phyloP scores from a whole-genome alignment of 2,113 vertebrate genomes.

The Thermophis baileyi region DNA sequence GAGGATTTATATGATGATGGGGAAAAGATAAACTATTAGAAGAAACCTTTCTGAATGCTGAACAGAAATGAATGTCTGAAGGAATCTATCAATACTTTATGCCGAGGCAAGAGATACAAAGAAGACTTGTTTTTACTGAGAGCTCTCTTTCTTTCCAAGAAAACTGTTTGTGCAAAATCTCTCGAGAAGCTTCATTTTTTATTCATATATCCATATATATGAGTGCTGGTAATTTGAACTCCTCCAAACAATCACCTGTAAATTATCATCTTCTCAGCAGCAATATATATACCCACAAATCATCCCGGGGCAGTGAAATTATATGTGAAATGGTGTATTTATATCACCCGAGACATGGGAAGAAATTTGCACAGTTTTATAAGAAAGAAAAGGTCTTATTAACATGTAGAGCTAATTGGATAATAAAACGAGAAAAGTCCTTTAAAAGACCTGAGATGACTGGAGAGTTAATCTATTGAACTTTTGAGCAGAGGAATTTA shows the following conservation, averaged over 20 bases:
- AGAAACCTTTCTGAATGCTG: slow-evolving; percentile 42
- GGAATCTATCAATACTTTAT: slow-evolving; percentile 45
- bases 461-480: slow-evolving; percentile 48
- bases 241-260: slow-evolving; percentile 64
- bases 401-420: slow-evolving; percentile 60
- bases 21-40: slow-evolving; percentile 47
- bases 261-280: slow-evolving; percentile 59
- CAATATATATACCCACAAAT: slow-evolving; percentile 56
- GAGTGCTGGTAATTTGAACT: slow-evolving; percentile 58
- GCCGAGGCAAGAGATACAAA: slow-evolving; percentile 15
- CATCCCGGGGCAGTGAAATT: slow-evolving; percentile 53
- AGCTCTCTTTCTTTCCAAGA: slow-evolving; percentile 57
- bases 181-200: slow-evolving; percentile 61
- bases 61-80: slow-evolving; percentile 47
- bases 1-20: slow-evolving; percentile 45
- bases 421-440: slow-evolving; percentile 47
- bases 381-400: slow-evolving; percentile 51
- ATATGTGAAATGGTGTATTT: slow-evolving; percentile 35
- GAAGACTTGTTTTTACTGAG: slow-evolving; percentile 53
- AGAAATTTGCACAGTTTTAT: slow-evolving; percentile 26
- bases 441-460: slow-evolving; percentile 38
- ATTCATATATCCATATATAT: slow-evolving; percentile 63
- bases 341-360: slow-evolving; percentile 46
- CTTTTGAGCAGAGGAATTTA: slow-evolving; percentile 42
- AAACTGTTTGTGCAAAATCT: slow-evolving; percentile 64